Evolutionary conservation across 2,888 invertebrate genomes (phyloP).

Genomic region (Margaritifera margaritifera): DNA sequence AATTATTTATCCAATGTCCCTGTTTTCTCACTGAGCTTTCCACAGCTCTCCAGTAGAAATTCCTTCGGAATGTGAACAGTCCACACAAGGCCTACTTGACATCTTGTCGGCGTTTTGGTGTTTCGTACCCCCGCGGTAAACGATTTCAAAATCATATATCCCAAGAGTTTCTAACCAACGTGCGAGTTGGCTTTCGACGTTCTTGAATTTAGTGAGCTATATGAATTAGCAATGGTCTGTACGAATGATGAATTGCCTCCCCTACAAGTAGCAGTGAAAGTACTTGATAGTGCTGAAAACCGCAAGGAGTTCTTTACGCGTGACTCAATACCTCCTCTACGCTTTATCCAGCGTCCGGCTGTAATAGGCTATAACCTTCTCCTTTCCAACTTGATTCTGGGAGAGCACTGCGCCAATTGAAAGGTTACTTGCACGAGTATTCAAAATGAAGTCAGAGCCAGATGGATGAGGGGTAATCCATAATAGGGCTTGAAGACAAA

Average conservation of each 20-base stretch:
- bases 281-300: neutral
- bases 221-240: neutral
- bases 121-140: too few species aligned
- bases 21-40: too few species aligned
- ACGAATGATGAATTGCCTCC: too few species aligned
- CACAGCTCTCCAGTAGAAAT: too few species aligned
- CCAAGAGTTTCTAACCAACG: too few species aligned
- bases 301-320: slow-evolving; percentile 3
- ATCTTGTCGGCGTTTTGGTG: too few species aligned
- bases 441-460: slow-evolving; percentile 1
- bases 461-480: neutral
- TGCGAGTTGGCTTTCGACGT: too few species aligned
- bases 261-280: too few species aligned
- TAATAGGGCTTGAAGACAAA: neutral
- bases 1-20: too few species aligned
- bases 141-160: too few species aligned
- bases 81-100: too few species aligned
- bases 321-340: neutral
- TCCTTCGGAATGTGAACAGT: too few species aligned
- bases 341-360: neutral
- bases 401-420: slow-evolving; percentile 4
- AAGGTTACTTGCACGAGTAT: slow-evolving; percentile 1
- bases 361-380: slow-evolving; percentile 2
- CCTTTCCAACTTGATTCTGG: neutral
- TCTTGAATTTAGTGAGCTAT: neutral